phyloP scores from a whole-genome alignment of 2,113 vertebrate species.

The Tursiops truncatus region DNA sequence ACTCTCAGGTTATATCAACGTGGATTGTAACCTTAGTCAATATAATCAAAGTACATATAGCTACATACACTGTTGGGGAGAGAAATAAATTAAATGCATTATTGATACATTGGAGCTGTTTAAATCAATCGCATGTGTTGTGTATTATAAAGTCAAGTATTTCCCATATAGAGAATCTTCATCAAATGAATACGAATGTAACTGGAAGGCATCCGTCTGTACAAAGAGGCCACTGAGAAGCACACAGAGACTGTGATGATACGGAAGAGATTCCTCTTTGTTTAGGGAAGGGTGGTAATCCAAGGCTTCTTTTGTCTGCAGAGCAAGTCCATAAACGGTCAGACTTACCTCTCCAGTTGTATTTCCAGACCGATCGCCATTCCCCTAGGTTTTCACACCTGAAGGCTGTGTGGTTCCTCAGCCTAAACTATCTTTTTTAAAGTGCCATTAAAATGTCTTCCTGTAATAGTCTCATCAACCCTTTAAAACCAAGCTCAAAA shows the following conservation, averaged over 20 bases:
- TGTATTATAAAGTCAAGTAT: conserved; percentile 36
- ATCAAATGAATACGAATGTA: neutral
- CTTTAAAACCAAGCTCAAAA: conserved; percentile 28
- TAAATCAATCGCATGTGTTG: neutral
- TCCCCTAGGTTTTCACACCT: neutral
- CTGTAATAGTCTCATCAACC: neutral
- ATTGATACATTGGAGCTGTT: conserved; percentile 14
- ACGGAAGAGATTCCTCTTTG: neutral
- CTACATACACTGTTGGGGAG: neutral
- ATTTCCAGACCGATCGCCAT: neutral
- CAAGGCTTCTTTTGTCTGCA: neutral
- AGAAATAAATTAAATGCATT: conserved; percentile 44
- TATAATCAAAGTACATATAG: conserved; percentile 32
- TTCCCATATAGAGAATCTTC: conserved; percentile 2
- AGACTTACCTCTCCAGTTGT: neutral
- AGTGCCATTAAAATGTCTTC: neutral
- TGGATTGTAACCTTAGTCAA: neutral
- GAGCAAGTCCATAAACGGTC: neutral
- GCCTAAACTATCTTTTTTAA: neutral
- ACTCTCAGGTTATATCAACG: neutral
- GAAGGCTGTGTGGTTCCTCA: neutral
- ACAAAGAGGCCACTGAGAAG: neutral
- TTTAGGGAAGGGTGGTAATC: neutral
- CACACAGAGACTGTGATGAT: neutral
- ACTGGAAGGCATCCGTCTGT: neutral